These are phyloP conservation scores for Maccullochella peelii DNA, from an alignment of 2,113 vertebrate species.

Conservation along the genomic window DNA sequence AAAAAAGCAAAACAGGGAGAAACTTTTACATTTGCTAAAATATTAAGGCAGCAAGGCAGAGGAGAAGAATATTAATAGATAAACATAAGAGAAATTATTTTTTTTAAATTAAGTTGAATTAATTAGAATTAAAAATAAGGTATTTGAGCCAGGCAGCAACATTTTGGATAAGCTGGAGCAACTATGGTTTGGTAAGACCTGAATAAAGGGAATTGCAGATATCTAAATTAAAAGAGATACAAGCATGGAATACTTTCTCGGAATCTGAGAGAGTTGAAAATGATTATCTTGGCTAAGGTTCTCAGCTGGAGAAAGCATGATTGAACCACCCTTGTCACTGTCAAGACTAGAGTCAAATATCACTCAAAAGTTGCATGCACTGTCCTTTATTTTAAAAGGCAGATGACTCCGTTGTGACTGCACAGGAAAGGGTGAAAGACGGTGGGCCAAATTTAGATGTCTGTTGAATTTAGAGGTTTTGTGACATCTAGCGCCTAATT, in stretches of 20 bases:
- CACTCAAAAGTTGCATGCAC: neutral
- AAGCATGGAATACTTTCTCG: neutral
- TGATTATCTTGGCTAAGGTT: neutral
- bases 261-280: neutral
- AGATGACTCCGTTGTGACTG: neutral
- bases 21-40: neutral
- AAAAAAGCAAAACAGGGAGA: neutral
- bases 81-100: too few relatives aligned
- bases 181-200: neutral
- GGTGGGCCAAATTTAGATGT: too few relatives aligned
- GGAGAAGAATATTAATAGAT: neutral
- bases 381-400: neutral
- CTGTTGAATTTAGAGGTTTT: neutral
- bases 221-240: neutral
- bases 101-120: neutral
- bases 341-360: neutral
- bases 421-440: too few relatives aligned
- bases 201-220: neutral
- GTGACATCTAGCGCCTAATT: neutral
- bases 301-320: neutral
- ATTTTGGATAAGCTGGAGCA: neutral
- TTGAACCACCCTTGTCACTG: neutral
- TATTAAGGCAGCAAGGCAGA: neutral
- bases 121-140: neutral
- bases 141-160: neutral